Percentiles rank a stretch among this genome's conserved stretches.
phyloP scores from a whole-genome alignment of 2,888 invertebrate genomes.

The Sminthurinus aureus region DNA sequence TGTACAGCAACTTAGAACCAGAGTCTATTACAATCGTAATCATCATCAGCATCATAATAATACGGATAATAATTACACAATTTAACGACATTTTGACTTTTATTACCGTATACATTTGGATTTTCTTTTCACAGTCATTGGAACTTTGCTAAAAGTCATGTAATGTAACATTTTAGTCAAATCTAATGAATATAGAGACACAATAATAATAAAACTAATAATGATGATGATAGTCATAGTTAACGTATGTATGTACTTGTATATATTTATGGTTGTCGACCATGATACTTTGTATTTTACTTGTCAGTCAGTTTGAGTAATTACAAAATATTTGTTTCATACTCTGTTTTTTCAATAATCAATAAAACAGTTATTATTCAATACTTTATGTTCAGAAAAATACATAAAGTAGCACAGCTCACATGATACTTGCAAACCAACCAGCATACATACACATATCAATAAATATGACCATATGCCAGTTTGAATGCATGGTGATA shows the following conservation, averaged over 20 bases:
- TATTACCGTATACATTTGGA: neutral
- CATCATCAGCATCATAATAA: no score
- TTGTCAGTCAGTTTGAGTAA: conserved; percentile 3
- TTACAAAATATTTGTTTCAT: neutral
- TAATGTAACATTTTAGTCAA: neutral
- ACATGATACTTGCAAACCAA: neutral
- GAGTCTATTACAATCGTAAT: no score
- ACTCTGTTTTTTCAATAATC: neutral
- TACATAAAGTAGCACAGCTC: neutral
- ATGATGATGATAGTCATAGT: no score
- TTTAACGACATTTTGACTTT: neutral
- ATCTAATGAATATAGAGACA: neutral
- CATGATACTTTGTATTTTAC: neutral
- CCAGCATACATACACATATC: no score
- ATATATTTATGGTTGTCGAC: no score
- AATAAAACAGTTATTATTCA: conserved; percentile 1
- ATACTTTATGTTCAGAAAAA: neutral
- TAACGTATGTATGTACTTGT: neutral
- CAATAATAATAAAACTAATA: no score
- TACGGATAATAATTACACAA: neutral
- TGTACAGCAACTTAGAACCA: no score
- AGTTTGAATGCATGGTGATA: no score
- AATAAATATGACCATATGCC: no score
- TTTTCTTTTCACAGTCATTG: neutral
- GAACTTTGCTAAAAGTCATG: neutral